A percentile compares a stretch with the other conserved stretches of the same genome.
phyloP scores from a whole-genome alignment of 2,797 vertebrate genomes.

The Huso huso region DNA sequence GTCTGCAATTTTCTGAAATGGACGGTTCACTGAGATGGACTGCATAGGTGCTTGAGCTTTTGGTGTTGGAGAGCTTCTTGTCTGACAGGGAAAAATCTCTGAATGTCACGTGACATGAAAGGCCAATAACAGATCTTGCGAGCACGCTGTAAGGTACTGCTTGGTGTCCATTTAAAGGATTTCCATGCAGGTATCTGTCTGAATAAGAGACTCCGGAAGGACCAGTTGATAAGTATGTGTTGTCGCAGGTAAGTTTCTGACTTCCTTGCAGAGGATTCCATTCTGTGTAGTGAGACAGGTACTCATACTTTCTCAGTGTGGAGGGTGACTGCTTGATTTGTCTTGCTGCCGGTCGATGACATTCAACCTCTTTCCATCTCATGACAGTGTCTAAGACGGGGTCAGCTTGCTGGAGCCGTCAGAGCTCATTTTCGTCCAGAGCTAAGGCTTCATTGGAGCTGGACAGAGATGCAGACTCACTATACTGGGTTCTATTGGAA shows the following conservation, averaged over 20 bases:
- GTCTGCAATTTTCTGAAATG: slow-evolving; percentile 21
- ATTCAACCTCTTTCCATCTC: not conserved
- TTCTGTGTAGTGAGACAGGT: not conserved
- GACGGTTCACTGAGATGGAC: slow-evolving; percentile 6
- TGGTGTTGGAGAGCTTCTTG: slow-evolving; percentile 3
- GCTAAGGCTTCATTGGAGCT: too few relatives aligned
- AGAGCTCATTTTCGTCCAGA: not conserved
- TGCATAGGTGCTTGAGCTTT: slow-evolving; percentile 14
- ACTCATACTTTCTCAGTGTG: not conserved
- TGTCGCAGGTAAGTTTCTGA: not conserved
- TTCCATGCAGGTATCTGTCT: not conserved
- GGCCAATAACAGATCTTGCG: slow-evolving; percentile 20
- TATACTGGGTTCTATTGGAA: slow-evolving; percentile 1
- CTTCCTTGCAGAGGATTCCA: slow-evolving; percentile 1
- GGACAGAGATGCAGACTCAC: too few relatives aligned
- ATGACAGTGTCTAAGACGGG: slow-evolving; percentile 10
- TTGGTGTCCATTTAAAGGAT: slow-evolving; percentile 17
- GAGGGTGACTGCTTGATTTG: not conserved
- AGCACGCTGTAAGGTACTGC: slow-evolving; percentile 14
- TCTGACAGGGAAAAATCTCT: slow-evolving; percentile 20
- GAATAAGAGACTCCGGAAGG: not conserved
- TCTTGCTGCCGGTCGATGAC: not conserved
- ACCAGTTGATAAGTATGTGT: not conserved
- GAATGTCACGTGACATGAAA: slow-evolving; percentile 12
- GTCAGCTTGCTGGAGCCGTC: not conserved